phyloP scores from a whole-genome alignment of 2,888 invertebrate species.

The Cryptocheilus praepositus region DNA sequence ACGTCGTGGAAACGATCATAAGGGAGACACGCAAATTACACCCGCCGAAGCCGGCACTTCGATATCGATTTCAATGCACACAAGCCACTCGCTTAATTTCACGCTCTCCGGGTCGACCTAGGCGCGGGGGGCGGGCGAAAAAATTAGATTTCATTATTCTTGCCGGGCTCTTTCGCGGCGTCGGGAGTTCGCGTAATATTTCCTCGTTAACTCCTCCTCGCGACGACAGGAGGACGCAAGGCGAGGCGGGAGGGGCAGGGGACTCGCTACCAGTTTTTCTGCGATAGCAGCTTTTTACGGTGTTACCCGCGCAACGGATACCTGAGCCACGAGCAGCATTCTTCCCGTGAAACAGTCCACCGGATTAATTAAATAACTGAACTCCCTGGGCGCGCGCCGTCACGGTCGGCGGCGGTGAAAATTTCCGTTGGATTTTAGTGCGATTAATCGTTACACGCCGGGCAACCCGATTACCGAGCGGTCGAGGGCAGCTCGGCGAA shows the following conservation, averaged over 20 bases:
- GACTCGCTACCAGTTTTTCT: conserved; percentile 3
- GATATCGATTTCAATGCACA: too few species aligned
- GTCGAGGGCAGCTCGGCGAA: not conserved
- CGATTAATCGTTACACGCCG: not conserved
- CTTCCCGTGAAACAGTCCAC: conserved; percentile 10
- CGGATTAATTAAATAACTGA: conserved; percentile 8
- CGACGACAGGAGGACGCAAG: not conserved
- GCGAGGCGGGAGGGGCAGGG: not conserved
- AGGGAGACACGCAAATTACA: too few species aligned
- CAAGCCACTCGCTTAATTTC: too few species aligned
- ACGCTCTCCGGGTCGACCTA: too few species aligned
- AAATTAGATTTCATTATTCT: conserved; percentile 3
- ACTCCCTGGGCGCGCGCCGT: not conserved
- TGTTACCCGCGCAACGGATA: not conserved
- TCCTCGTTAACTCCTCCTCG: not conserved
- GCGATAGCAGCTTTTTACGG: not conserved
- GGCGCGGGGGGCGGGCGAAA: too few species aligned
- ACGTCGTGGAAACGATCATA: too few species aligned
- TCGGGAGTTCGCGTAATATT: not conserved
- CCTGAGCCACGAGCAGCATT: conserved; percentile 6
- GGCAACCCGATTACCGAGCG: not conserved
- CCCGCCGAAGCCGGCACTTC: too few species aligned
- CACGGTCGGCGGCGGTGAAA: not conserved
- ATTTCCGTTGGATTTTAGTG: not conserved
- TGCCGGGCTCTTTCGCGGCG: not conserved